A percentile compares a stretch with the other conserved stretches of the same genome.
Conservation (phyloP, 2,113 vertebrate species). For the Monarcha castaneiventris region DNA sequence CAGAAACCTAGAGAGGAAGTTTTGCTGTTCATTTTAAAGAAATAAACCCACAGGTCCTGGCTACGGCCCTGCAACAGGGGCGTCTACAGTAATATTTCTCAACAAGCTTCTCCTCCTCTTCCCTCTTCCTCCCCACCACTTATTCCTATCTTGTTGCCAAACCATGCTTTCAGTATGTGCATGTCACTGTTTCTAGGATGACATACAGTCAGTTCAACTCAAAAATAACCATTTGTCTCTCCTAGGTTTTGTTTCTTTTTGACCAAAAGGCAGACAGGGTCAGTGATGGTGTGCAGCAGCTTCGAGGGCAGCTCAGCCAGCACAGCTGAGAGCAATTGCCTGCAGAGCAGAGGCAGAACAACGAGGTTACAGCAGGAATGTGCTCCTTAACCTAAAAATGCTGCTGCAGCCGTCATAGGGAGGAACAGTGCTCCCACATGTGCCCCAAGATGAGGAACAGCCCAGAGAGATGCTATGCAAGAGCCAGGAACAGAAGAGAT, state of each 20-base stretch:
- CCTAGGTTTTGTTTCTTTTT: background rate
- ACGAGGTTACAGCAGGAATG: background rate
- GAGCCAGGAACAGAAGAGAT: background rate
- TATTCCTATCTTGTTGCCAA: background rate
- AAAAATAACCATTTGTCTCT: background rate
- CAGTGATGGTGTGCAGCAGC: background rate
- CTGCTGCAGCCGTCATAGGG: background rate
- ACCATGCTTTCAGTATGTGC: background rate
- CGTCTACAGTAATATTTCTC: background rate
- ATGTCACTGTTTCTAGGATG: background rate
- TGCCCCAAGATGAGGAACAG: background rate
- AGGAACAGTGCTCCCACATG: background rate
- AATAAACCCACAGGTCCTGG: background rate
- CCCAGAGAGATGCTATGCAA: background rate
- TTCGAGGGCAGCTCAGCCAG: background rate
- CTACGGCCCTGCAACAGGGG: background rate
- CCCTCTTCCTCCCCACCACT: background rate
- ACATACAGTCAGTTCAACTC: background rate
- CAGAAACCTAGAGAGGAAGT: background rate
- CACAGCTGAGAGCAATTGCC: background rate
- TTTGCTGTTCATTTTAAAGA: background rate
- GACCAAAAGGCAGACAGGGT: background rate
- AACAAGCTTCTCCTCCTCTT: background rate
- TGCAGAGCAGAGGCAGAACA: background rate
- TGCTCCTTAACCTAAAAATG: background rate